Percentiles rank a stretch among this genome's conserved stretches.
phyloP scores from a whole-genome alignment of 2,888 invertebrate species.

The Torymus tubicola region DNA sequence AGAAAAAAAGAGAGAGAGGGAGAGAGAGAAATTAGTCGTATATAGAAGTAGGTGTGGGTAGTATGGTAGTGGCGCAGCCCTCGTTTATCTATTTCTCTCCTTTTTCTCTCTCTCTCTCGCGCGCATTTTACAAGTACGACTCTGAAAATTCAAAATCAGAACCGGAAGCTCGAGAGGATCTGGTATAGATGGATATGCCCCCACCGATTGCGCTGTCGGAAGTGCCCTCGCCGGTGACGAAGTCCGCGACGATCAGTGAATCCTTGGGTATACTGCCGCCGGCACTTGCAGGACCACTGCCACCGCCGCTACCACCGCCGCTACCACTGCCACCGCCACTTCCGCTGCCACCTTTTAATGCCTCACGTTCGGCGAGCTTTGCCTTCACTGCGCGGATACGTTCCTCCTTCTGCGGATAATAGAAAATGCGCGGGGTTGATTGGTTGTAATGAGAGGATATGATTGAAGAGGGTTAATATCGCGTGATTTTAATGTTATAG shows the following conservation, averaged over 20 bases:
- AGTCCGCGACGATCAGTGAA: conserved; percentile 85
- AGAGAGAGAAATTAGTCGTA: too few species aligned
- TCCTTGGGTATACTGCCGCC: conserved; percentile 79
- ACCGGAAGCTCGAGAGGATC: conserved; percentile 89
- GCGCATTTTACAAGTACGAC: conserved; percentile 85
- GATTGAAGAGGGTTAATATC: too few species aligned
- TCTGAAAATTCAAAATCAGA: conserved; percentile 93
- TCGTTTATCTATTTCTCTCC: too few species aligned
- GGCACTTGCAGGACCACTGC: conserved; percentile 71
- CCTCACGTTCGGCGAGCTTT: conserved; percentile 87
- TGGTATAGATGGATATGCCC: conserved; percentile 85
- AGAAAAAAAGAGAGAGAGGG: too few species aligned
- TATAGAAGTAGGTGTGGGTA: too few species aligned
- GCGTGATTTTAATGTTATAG: too few species aligned
- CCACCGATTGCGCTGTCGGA: conserved; percentile 87
- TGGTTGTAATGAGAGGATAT: too few species aligned
- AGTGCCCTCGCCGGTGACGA: conserved; percentile 86
- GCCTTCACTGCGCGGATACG: conserved; percentile 89
- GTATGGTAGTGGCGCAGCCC: too few species aligned
- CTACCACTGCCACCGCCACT: conserved; percentile 68
- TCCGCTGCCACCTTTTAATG: conserved; percentile 78
- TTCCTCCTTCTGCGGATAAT: conserved; percentile 87
- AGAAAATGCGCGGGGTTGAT: background rate
- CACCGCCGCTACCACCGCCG: conserved; percentile 69
- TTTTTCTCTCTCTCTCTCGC: background rate